phyloP scores from a whole-genome alignment of 2,113 vertebrate species.

The Notechis scutatus region DNA sequence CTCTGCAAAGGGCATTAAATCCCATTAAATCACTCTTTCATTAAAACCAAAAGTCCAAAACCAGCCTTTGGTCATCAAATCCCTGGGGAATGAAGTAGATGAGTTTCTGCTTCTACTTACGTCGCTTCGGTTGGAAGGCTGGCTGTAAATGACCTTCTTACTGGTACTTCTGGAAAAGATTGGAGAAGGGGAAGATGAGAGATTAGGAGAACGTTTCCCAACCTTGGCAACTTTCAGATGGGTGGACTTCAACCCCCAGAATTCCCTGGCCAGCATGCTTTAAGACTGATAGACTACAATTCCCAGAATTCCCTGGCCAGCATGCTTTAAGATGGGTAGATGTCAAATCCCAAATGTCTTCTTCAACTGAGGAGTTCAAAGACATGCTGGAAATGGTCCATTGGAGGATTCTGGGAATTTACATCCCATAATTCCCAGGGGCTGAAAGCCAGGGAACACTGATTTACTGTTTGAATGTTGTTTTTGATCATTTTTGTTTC shows the following conservation, averaged over 20 bases:
- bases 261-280: too few relatives aligned
- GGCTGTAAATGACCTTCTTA: conserved; percentile 77
- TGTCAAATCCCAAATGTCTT: background rate
- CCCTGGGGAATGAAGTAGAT: background rate
- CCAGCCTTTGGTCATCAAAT: too few relatives aligned
- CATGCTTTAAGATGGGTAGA: too few relatives aligned
- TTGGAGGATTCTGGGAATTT: background rate
- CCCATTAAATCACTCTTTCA: background rate
- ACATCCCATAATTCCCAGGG: background rate
- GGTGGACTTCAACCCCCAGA: too few relatives aligned
- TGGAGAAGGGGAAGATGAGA: background rate
- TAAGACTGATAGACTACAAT: too few relatives aligned
- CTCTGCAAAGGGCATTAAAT: background rate
- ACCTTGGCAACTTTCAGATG: too few relatives aligned
- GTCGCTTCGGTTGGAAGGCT: conserved; percentile 59
- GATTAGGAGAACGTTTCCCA: too few relatives aligned
- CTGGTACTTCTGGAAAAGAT: background rate
- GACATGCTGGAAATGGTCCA: background rate
- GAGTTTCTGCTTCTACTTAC: conserved; percentile 52
- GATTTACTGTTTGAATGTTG: background rate
- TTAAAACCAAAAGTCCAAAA: background rate
- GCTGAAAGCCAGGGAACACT: background rate
- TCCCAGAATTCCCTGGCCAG: too few relatives aligned
- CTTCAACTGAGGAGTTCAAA: background rate
- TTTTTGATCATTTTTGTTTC: background rate